phyloP scores from a whole-genome alignment of 2,113 vertebrate genomes.

The Ancistrus triradiatus region DNA sequence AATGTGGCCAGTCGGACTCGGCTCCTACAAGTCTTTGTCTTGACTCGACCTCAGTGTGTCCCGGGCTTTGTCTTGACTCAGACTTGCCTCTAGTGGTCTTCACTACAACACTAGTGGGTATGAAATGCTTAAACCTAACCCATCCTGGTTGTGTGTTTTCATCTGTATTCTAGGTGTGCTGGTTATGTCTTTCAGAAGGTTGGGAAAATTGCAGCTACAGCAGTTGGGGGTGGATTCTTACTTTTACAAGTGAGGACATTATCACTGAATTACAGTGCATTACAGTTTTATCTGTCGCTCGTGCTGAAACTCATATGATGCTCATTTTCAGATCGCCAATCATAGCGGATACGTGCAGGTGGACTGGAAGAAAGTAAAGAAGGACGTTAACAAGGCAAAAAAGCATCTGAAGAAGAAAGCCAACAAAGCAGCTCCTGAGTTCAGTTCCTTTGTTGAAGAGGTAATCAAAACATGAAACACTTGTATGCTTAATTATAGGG shows the following conservation, averaged over 20 bases:
- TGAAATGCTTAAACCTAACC: too few relatives aligned
- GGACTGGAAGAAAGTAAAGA: conserved; percentile 97
- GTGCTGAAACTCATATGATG: not conserved
- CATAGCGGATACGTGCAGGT: conserved; percentile 94
- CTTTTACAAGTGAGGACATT: conserved; percentile 80
- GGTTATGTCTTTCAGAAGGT: conserved; percentile 98
- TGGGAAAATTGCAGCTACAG: conserved; percentile 90
- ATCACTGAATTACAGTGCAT: not conserved
- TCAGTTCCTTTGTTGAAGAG: conserved; percentile 90
- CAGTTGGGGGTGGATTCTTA: conserved; percentile 93
- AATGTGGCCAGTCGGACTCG: too few relatives aligned
- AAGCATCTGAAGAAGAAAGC: conserved; percentile 90
- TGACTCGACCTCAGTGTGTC: too few relatives aligned
- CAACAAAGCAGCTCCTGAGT: conserved; percentile 85
- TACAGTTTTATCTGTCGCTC: too few relatives aligned
- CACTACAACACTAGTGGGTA: too few relatives aligned
- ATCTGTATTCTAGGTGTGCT: conserved; percentile 77
- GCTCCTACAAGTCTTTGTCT: too few relatives aligned
- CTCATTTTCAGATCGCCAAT: conserved; percentile 81
- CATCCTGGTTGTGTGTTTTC: too few relatives aligned
- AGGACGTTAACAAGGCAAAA: conserved; percentile 97
- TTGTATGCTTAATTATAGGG: too few relatives aligned
- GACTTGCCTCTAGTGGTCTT: too few relatives aligned
- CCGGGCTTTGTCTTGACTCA: too few relatives aligned
- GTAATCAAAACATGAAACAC: conserved; percentile 67